Percentiles rank a stretch among this genome's conserved stretches.
phyloP scores from a whole-genome alignment of 2,888 invertebrate genomes.

The Torymus texanus region DNA sequence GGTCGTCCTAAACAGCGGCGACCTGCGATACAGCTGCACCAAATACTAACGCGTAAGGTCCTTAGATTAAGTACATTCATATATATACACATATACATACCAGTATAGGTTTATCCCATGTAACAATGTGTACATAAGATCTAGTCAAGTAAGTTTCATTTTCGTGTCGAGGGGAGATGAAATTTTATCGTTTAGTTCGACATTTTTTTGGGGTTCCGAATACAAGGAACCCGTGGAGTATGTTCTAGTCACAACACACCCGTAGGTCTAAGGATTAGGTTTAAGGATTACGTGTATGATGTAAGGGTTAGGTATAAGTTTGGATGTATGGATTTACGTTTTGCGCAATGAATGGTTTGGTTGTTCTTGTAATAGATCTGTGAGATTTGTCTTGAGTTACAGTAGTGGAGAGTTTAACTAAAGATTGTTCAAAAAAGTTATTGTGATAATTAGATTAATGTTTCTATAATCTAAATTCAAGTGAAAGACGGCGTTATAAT shows the following conservation, averaged over 20 bases:
- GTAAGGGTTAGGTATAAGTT: neutral
- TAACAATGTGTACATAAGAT: neutral
- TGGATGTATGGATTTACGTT: neutral
- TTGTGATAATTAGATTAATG: conserved; percentile 44
- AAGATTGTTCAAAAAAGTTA: conserved; percentile 9
- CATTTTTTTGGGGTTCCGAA: conserved; percentile 63
- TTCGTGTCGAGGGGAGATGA: conserved; percentile 25
- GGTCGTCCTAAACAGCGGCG: no score
- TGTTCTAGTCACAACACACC: conserved; percentile 68
- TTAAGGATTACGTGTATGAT: conserved; percentile 27
- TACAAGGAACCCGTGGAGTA: conserved; percentile 64
- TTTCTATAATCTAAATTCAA: neutral
- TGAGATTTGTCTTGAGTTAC: neutral
- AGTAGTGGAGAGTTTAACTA: neutral
- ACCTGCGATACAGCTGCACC: no score
- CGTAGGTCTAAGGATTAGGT: conserved; percentile 47
- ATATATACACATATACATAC: neutral
- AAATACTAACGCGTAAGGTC: no score
- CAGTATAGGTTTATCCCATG: no score
- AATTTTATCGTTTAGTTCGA: conserved; percentile 59
- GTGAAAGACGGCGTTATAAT: no score
- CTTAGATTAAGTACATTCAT: conserved; percentile 4
- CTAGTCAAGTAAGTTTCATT: conserved; percentile 65
- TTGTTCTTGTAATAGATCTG: no score
- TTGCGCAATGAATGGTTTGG: neutral